Percentiles rank a stretch among this genome's conserved stretches.
phyloP scores from a whole-genome alignment of 2,113 vertebrate species.

The Anolis sagrei region DNA sequence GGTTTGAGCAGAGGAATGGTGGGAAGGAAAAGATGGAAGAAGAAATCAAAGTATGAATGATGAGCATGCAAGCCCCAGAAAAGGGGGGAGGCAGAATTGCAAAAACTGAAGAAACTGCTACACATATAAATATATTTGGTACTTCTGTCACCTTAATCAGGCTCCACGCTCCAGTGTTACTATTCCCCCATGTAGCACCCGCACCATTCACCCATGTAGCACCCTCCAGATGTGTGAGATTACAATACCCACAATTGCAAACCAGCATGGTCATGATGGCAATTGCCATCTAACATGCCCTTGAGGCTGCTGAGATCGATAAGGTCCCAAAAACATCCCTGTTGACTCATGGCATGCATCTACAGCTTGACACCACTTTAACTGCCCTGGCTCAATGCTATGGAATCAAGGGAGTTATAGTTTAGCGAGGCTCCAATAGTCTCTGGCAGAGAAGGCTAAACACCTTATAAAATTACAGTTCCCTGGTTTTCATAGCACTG shows the following conservation, averaged over 20 bases:
- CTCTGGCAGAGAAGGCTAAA: too few species aligned
- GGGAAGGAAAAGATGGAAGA: constrained; percentile 22
- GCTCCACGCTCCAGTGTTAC: too few species aligned
- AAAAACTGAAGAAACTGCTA: not conserved
- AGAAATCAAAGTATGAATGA: constrained; percentile 35
- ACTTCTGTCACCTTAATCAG: not conserved
- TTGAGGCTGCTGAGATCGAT: not conserved
- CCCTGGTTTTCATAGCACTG: too few species aligned
- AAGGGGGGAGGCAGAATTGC: constrained; percentile 24
- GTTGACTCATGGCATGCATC: not conserved
- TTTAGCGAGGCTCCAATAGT: too few species aligned
- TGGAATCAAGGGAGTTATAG: too few species aligned
- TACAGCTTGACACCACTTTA: too few species aligned
- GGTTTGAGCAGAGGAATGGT: constrained; percentile 62
- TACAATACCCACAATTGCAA: not conserved
- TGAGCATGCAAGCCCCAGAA: constrained; percentile 17
- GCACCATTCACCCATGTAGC: not conserved
- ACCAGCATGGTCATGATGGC: not conserved
- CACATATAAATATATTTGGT: not conserved
- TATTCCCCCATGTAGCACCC: too few species aligned
- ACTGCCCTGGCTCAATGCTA: too few species aligned
- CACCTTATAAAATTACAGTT: too few species aligned
- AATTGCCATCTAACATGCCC: not conserved
- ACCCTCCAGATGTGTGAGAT: not conserved
- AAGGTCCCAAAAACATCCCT: not conserved